Evolutionary conservation across 2,113 vertebrate species (phyloP).

Genomic region (Cololabis saira): DNA sequence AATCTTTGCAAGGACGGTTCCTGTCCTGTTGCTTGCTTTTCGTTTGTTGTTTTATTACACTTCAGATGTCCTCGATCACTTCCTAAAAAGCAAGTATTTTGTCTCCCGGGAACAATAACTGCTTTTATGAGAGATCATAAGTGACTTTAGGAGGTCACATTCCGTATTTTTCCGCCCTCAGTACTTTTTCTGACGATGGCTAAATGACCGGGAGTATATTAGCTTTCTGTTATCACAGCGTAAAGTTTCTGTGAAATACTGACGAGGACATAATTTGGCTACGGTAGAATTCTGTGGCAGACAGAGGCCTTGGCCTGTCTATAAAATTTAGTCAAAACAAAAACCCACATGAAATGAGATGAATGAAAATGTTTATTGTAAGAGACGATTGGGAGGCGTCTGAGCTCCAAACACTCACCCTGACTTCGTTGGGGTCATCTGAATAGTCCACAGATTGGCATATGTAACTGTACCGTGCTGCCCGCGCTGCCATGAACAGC

Average conservation of each 20-base stretch:
- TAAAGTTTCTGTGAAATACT: neutral
- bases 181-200: slow-evolving; percentile 14
- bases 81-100: too few relatives aligned
- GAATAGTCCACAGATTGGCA: slow-evolving; percentile 97
- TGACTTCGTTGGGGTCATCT: slow-evolving; percentile 96
- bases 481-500: slow-evolving; percentile 93
- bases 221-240: slow-evolving; percentile 43
- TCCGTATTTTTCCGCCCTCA: too few relatives aligned
- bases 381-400: neutral
- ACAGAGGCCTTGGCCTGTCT: neutral
- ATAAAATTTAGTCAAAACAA: neutral
- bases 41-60: too few relatives aligned
- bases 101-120: too few relatives aligned
- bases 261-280: neutral
- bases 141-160: too few relatives aligned
- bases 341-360: too few relatives aligned
- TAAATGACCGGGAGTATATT: slow-evolving; percentile 38
- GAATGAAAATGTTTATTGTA: neutral
- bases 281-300: neutral
- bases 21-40: too few relatives aligned
- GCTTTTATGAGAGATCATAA: too few relatives aligned
- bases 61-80: too few relatives aligned
- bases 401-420: slow-evolving; percentile 85
- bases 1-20: too few relatives aligned
- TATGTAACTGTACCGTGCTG: slow-evolving; percentile 96